Evolutionary conservation across 2,113 vertebrate genomes (phyloP).

Genomic region (Petromus typicus): DNA sequence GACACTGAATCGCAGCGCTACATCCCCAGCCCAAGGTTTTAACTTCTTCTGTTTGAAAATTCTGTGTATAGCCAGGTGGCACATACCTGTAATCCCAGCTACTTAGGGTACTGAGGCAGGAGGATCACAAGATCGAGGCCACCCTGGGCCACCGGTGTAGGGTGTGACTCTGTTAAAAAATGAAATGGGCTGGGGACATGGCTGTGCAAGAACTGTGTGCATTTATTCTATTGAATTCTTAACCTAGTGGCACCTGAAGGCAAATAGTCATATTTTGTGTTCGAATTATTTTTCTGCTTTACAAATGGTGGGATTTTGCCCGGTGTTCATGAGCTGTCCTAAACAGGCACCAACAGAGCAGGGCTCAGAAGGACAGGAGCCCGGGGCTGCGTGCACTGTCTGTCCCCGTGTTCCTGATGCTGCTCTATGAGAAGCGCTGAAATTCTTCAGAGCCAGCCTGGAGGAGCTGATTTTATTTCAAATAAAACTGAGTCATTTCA

Average conservation of each 20-base stretch:
- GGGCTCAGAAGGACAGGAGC: not conserved
- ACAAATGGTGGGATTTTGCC: not conserved
- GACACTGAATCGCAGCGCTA: no score
- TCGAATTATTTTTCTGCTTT: constrained; percentile 13
- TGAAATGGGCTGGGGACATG: not conserved
- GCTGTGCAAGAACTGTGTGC: not conserved
- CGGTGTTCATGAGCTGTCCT: not conserved
- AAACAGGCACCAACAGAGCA: not conserved
- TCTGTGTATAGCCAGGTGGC: not conserved
- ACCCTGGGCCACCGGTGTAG: not conserved
- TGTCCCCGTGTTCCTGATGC: constrained; percentile 25
- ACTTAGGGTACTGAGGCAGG: not conserved
- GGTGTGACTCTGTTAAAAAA: not conserved
- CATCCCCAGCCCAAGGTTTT: no score
- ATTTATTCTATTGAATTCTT: constrained; percentile 42
- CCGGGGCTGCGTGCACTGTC: not conserved
- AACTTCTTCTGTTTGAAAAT: not conserved
- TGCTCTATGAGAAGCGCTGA: not conserved
- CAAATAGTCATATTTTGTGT: constrained; percentile 53
- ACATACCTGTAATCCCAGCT: not conserved
- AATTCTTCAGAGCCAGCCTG: not conserved
- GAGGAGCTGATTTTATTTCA: constrained; percentile 28
- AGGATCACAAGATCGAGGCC: not conserved
- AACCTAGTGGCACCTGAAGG: constrained; percentile 20
- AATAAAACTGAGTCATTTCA: constrained; percentile 22